These are phyloP conservation scores for Siniperca undulata DNA, from an alignment of 2,797 vertebrate species.

Conservation along the genomic window DNA sequence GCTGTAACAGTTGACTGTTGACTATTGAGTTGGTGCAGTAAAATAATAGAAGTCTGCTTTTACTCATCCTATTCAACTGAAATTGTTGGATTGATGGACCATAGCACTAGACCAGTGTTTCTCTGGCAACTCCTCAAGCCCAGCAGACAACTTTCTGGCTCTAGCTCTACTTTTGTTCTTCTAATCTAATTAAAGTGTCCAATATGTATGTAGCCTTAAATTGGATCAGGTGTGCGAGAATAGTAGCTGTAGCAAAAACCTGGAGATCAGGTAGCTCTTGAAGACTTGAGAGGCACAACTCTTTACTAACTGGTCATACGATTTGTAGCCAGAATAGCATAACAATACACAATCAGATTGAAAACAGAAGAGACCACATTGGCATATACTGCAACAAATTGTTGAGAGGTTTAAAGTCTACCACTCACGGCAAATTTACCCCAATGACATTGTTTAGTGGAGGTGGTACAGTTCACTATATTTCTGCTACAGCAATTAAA, in stretches of 20 bases:
- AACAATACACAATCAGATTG: not conserved
- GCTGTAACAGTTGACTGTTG: not conserved
- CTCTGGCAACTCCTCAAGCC: conserved; percentile 4
- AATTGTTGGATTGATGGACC: not conserved
- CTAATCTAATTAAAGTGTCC: conserved; percentile 65
- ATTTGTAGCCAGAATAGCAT: not conserved
- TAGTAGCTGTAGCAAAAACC: conserved; percentile 41
- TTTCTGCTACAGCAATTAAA: not conserved
- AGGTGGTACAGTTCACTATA: not conserved
- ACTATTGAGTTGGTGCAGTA: not conserved
- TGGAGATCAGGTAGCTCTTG: conserved; percentile 21
- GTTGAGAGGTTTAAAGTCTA: not conserved
- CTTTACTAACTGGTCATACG: not conserved
- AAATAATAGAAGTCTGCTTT: not conserved
- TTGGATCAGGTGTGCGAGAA: conserved; percentile 63
- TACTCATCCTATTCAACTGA: not conserved
- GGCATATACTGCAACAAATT: not conserved
- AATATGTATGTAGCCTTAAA: conserved; percentile 54
- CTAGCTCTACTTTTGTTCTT: conserved; percentile 33
- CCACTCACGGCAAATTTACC: not conserved
- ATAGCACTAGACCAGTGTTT: not conserved
- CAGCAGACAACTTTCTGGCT: conserved; percentile 25
- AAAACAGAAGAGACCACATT: not conserved
- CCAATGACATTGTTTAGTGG: not conserved
- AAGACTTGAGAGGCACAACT: conserved; percentile 1